Evolutionary conservation across 2,113 vertebrate genomes (phyloP).

Genomic region (Nerophis lumbriciformis): DNA sequence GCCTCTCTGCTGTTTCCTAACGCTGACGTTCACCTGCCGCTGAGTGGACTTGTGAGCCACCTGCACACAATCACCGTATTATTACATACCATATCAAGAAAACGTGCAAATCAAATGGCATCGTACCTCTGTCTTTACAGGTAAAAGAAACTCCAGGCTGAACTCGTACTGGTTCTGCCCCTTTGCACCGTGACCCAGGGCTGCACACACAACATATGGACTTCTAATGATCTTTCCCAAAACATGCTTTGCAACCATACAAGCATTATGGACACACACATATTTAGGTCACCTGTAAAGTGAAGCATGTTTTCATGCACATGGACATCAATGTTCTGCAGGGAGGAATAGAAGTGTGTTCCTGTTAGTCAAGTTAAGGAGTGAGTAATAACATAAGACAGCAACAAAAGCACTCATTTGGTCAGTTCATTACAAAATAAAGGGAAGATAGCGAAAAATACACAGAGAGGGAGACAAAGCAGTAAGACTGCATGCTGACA

Average conservation of each 20-base stretch:
- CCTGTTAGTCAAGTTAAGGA: background rate
- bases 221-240: slow-evolving; percentile 1
- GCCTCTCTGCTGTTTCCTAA: slow-evolving; percentile 78
- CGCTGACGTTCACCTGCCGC: slow-evolving; percentile 85
- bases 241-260: background rate
- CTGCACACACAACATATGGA: slow-evolving; percentile 60
- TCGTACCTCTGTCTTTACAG: slow-evolving; percentile 82
- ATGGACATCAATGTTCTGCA: slow-evolving; percentile 79
- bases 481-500: no score
- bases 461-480: no score
- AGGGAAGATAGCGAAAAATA: no score
- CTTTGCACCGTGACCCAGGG: slow-evolving; percentile 89
- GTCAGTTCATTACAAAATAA: no score
- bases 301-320: slow-evolving; percentile 80
- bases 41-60: slow-evolving; percentile 81
- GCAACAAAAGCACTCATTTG: no score
- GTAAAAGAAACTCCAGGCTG: slow-evolving; percentile 81
- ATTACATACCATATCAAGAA: background rate
- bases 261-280: background rate
- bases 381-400: no score
- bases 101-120: background rate
- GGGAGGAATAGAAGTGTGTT: background rate
- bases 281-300: slow-evolving; percentile 77
- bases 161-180: slow-evolving; percentile 92
- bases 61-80: slow-evolving; percentile 45